Evolutionary conservation across 2,888 invertebrate genomes (phyloP), one percentile per base, ranked within the genome.

Genomic region (Plebejus melissa): DNA sequence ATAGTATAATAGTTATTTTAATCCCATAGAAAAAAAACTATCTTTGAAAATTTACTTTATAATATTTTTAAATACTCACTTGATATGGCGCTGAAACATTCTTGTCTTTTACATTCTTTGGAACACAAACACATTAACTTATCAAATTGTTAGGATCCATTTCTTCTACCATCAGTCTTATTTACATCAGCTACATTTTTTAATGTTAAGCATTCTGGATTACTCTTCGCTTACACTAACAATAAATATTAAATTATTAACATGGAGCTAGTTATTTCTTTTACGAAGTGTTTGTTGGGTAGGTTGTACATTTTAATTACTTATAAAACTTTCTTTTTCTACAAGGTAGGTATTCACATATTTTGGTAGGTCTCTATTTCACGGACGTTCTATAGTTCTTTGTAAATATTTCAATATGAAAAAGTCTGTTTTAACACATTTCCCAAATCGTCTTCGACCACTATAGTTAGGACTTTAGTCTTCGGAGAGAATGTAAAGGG

Each of bases 401-500:
- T 58, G 41, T 11, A 74, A 90, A 94, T 86, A 89, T 76, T 80
- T 85, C 85, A 94, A 85, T 94, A 94, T 7, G 95, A 94, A 87
- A 95, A 93, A 80, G 94, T 94, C 84, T 95, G 94, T 87, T 96
- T 96, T 77, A 96, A 88, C 79, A 96, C 94, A 84, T 95, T 95
- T 80, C 96, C 96, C 79, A 94, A 86, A 79, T 95, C 95, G 82
- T 96, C 96, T 87, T 96, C 95, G 69, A 95, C 95, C 76, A 96
- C 94, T 81, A 96, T 94, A 71, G 94, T 94, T 76, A 94, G 85
- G 77, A 90, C 91, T 87, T 89, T 91, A 76, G 88, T 90, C 85
- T 89, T 91, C 75, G 88, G 89, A 74, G 93, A 89, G 83, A 92
- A 91, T 57, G 94, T 94, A 84, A 94, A 93, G 9, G 94, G 94